phyloP scores from a whole-genome alignment of 1,140 invertebrate genomes.

The Platyscapa corneri region DNA sequence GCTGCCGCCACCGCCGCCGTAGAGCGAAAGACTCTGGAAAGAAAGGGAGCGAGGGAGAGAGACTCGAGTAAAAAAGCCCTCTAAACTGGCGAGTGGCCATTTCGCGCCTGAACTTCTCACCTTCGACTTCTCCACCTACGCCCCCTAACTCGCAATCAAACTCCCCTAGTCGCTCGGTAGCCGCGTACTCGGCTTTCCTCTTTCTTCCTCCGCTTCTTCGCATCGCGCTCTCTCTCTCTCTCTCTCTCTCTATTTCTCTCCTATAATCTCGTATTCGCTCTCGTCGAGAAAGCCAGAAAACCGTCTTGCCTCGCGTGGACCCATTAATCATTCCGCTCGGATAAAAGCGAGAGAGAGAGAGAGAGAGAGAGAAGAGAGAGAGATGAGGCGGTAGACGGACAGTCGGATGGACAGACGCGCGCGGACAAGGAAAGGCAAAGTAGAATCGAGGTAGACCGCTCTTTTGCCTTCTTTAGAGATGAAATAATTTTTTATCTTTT shows the following conservation, averaged over 20 bases:
- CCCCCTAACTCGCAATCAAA: constrained; percentile 60
- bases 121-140: constrained; percentile 58
- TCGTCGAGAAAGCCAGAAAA: constrained; percentile 59
- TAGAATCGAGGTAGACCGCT: constrained; percentile 21
- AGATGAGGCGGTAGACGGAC: constrained; percentile 54
- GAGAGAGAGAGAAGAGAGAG: constrained; percentile 34
- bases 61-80: background rate
- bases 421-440: constrained; percentile 23
- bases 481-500: constrained; percentile 47
- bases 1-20: background rate
- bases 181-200: background rate
- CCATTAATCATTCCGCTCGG: constrained; percentile 61
- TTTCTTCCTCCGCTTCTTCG: constrained; percentile 13
- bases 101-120: constrained; percentile 58
- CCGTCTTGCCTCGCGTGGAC: constrained; percentile 44
- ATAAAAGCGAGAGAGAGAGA: constrained; percentile 54
- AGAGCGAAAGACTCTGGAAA: background rate
- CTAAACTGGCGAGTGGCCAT: constrained; percentile 18
- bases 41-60: background rate
- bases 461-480: background rate
- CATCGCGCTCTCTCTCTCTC: constrained; percentile 20
- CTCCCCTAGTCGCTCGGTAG: constrained; percentile 49
- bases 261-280: constrained; percentile 39
- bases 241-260: constrained; percentile 41
- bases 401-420: constrained; percentile 52